A percentile compares a stretch with the other conserved stretches of the same genome.
These are phyloP conservation scores for Vanessa tameamea DNA, from an alignment of 1,140 invertebrate genomes.

Conservation along the genomic window DNA sequence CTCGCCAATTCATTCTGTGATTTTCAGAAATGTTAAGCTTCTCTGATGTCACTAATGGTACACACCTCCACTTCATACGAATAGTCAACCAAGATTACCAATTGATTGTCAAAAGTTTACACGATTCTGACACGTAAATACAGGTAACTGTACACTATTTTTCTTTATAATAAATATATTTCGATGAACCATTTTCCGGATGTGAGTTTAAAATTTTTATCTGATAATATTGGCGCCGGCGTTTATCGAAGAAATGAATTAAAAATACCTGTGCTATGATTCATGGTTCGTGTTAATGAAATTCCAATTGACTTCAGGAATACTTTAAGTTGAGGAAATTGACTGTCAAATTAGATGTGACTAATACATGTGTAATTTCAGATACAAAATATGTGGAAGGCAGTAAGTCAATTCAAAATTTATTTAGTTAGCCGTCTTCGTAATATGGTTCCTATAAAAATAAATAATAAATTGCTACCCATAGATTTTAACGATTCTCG, in stretches of 20 bases:
- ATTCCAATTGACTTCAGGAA: slow-evolving; percentile 26
- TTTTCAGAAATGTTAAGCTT: slow-evolving; percentile 3
- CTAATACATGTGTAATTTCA: background rate
- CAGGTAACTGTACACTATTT: background rate
- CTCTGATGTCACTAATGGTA: slow-evolving; percentile 13
- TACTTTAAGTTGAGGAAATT: slow-evolving; percentile 12
- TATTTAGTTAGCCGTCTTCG: too few species aligned
- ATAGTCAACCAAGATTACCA: background rate
- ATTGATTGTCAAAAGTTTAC: background rate
- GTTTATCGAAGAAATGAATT: slow-evolving; percentile 22
- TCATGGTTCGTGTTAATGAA: slow-evolving; percentile 33
- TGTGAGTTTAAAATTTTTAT: slow-evolving; percentile 22
- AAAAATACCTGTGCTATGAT: slow-evolving; percentile 43
- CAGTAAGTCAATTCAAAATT: background rate
- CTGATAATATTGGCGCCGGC: slow-evolving; percentile 27
- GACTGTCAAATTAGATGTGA: background rate
- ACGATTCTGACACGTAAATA: background rate
- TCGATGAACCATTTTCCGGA: background rate
- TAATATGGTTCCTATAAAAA: too few species aligned
- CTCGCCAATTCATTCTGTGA: slow-evolving; percentile 13
- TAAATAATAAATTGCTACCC: too few species aligned
- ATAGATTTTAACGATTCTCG: too few species aligned
- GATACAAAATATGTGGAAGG: background rate
- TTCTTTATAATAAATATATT: background rate
- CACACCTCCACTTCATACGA: slow-evolving; percentile 11